phyloP scores from a whole-genome alignment of 1,140 invertebrate genomes.

The Schmidtea mediterranea region DNA sequence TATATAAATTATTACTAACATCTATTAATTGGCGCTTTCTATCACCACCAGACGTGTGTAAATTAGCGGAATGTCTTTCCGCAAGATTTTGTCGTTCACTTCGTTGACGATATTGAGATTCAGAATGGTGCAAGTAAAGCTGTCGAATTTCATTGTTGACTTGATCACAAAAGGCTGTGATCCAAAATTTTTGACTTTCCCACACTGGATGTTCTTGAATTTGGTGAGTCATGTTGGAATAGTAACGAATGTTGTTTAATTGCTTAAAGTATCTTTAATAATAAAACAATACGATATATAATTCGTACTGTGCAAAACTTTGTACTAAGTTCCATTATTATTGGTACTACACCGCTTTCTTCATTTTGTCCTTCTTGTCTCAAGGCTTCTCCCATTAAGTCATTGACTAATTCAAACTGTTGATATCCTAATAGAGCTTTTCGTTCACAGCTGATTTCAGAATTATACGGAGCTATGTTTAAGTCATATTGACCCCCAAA shows the following conservation, averaged over 20 bases:
- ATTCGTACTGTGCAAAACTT: neutral
- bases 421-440: conserved; percentile 69
- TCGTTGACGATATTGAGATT: neutral
- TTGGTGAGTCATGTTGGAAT: neutral
- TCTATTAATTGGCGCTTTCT: no score
- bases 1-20: no score
- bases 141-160: conserved; percentile 5
- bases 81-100: no score
- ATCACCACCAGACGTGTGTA: no score
- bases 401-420: conserved; percentile 71
- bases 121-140: conserved; percentile 1
- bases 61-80: no score
- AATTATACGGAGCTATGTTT: neutral
- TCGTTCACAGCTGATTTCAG: conserved; percentile 16
- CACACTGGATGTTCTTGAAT: conserved; percentile 2
- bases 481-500: no score
- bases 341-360: neutral
- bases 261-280: neutral
- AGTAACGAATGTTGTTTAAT: neutral
- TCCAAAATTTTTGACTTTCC: neutral
- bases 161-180: neutral
- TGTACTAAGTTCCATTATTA: neutral
- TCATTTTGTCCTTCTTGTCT: neutral
- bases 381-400: conserved; percentile 66
- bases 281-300: neutral